A percentile compares a stretch with the other conserved stretches of the same genome.
phyloP scores from a whole-genome alignment of 1,140 invertebrate species.

The Pemphigus obesinymphae region DNA sequence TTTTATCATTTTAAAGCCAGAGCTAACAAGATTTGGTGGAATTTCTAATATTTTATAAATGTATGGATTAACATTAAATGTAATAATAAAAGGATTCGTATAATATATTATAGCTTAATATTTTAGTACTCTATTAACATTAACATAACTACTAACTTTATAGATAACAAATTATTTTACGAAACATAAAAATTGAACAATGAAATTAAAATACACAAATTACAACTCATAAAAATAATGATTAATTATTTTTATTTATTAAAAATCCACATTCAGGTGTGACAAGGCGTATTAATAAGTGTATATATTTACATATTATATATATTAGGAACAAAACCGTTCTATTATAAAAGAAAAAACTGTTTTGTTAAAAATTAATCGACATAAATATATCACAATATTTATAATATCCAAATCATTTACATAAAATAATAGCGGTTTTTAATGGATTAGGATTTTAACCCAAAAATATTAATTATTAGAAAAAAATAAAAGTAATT shows the following conservation, averaged over 20 bases:
- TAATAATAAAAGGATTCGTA: not conserved
- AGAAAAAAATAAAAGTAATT: not conserved
- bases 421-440: not conserved
- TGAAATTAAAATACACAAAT: constrained; percentile 7
- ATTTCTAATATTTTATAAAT: not conserved
- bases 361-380: not conserved
- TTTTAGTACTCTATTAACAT: not conserved
- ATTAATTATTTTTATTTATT: not conserved
- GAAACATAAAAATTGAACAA: not conserved
- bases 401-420: not conserved
- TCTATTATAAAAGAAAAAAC: not conserved
- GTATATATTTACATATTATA: not conserved
- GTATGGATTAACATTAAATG: not conserved
- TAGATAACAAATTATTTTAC: constrained; percentile 10
- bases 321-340: constrained; percentile 7
- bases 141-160: not conserved
- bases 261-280: not conserved
- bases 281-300: not conserved
- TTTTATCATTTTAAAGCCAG: not conserved
- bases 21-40: not conserved
- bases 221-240: not conserved
- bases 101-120: not conserved
- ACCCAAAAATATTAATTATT: not conserved
- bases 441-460: not conserved
- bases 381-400: constrained; percentile 10